Base-by-base conservation (phyloP, 1,140 invertebrate species). In the Laupala kohalensis region DNA sequence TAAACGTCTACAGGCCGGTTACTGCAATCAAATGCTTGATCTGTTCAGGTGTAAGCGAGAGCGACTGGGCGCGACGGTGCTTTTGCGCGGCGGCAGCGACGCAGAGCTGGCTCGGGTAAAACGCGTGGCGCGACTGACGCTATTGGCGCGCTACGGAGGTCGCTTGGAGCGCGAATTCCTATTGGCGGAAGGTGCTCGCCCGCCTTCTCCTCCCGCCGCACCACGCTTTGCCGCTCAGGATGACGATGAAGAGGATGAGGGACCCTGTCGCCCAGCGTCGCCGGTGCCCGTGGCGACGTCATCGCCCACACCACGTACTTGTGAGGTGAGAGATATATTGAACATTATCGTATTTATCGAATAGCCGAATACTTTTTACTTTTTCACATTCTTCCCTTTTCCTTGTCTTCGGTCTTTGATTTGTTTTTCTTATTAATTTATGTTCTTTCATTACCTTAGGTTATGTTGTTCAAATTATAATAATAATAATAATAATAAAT, bases 61-160 rank as follows among this genome's bases (percentile, higher is more conserved):
- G 1, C 87, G 94, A 75, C 83, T 96, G 0, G 95, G 95, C 0
- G 95, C 93, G 76, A 96, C 95, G 0, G 90, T 99, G 29, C 78
- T 97, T 6, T 78, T 99, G 0, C 86, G 94, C 30, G 96, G 96
- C 0, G 90, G 86, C 4, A 85, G 86, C 0, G 80, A 87, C 68
- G 78, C 81, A 9, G 96, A 99, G 80, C 82, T 99, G 6, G 85
- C 86, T 13, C 86, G 88, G 78, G 86, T 97, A 0, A 98, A 98
- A 79, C 85, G 86, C 72, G 91, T 97, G 0, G 86, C 91, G 0
- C 88, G 87, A 25, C 90, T 91, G 73, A 86, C 96, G 82, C 85
- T 96, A 0, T 92, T 94, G 76, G 88, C 92, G 0, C 86, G 88
- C n/a, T 97, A 98, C 78, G 96, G 96, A 75, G 94, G 92, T 87